phyloP scores from a whole-genome alignment of 2,888 invertebrate species.

The Volucella inanis region DNA sequence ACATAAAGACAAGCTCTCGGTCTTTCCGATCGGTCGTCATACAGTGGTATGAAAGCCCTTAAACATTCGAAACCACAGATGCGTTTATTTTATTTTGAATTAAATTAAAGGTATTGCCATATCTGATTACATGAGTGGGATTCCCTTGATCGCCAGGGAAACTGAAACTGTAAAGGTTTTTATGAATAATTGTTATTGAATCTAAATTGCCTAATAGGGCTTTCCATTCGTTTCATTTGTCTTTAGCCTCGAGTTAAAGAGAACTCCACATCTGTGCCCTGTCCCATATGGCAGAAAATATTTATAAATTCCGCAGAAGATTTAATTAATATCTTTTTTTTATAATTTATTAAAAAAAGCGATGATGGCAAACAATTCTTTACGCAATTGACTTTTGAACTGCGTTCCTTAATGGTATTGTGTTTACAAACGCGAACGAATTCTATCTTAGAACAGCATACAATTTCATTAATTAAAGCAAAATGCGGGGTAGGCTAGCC shows the following conservation, averaged over 20 bases:
- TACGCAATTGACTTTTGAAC: constrained; percentile 70
- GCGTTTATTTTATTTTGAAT: too few relatives aligned
- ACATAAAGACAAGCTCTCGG: too few relatives aligned
- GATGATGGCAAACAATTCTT: constrained; percentile 39
- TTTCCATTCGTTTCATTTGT: not conserved
- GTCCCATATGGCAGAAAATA: not conserved
- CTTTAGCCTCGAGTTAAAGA: too few relatives aligned
- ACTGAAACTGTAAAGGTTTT: too few relatives aligned
- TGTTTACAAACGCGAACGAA: constrained; percentile 46
- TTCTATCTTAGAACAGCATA: constrained; percentile 32
- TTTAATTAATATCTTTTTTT: constrained; percentile 21
- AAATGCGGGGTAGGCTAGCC: constrained; percentile 57
- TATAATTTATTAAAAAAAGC: constrained; percentile 31
- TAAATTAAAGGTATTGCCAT: too few relatives aligned
- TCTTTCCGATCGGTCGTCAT: too few relatives aligned
- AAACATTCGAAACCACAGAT: too few relatives aligned
- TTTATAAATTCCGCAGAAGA: constrained; percentile 11
- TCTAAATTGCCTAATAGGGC: too few relatives aligned
- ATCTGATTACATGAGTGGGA: too few relatives aligned
- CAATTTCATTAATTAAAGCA: constrained; percentile 65
- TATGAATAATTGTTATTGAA: too few relatives aligned
- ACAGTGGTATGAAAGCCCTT: too few relatives aligned
- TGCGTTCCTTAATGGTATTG: constrained; percentile 45
- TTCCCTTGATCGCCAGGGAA: too few relatives aligned
- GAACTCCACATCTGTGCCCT: not conserved